These are phyloP conservation scores for Cryptocheilus praepositus DNA, from an alignment of 2,888 invertebrate species.

Conservation along the genomic window DNA sequence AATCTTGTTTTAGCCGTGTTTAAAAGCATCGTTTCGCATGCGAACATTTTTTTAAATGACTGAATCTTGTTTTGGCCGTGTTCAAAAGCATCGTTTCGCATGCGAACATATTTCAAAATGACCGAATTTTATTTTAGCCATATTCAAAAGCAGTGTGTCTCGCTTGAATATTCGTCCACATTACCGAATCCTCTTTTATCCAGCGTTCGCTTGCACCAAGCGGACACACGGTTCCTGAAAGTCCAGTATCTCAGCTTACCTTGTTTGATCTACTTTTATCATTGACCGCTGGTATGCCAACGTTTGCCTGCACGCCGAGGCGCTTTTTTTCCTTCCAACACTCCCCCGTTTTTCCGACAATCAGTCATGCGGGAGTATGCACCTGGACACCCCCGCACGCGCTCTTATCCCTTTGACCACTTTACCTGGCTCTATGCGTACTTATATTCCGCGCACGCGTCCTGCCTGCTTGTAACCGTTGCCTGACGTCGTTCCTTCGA, in stretches of 20 bases:
- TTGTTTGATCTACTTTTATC: conserved; percentile 54
- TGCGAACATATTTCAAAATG: too few relatives aligned
- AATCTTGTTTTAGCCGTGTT: too few relatives aligned
- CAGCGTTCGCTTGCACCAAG: neutral
- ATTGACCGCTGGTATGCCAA: conserved; percentile 39
- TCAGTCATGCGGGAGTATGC: conserved; percentile 51
- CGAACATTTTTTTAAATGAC: too few relatives aligned
- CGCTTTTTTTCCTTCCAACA: conserved; percentile 34
- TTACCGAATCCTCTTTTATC: neutral
- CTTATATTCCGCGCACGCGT: conserved; percentile 22
- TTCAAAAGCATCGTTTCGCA: too few relatives aligned
- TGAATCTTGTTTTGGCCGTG: too few relatives aligned
- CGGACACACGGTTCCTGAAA: conserved; percentile 35
- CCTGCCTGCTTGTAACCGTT: too few relatives aligned
- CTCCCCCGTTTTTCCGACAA: conserved; percentile 50
- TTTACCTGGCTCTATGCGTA: conserved; percentile 45
- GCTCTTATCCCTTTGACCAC: conserved; percentile 55
- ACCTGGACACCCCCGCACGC: conserved; percentile 64
- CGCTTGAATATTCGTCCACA: too few relatives aligned
- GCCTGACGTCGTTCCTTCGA: too few relatives aligned
- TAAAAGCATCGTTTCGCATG: too few relatives aligned
- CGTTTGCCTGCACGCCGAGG: conserved; percentile 28
- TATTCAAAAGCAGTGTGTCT: too few relatives aligned
- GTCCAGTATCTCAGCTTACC: conserved; percentile 37
- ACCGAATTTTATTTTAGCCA: too few relatives aligned